Base-by-base conservation (phyloP, 2,797 vertebrate genomes). In the Coluber constrictor region DNA sequence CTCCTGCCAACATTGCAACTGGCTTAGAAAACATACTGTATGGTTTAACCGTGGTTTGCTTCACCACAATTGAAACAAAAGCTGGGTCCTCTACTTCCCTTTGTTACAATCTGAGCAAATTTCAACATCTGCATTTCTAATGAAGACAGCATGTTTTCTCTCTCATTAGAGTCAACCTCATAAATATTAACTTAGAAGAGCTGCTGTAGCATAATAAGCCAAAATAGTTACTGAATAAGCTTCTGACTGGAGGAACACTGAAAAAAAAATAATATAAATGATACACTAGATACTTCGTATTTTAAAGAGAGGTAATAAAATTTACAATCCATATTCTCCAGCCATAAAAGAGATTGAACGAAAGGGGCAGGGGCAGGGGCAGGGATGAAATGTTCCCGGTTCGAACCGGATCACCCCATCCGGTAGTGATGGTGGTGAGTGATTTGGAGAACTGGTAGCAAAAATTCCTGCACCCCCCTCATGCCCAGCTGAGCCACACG, bases 231-330 rank as follows among this genome's bases (percentile, higher is more conserved):
- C 51, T 56, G 32, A 90, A 87, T 61, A 66, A 47, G 23, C 61
- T 60, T 60, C 15, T 59, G 29, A n/a, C 23, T 88, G 86, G 43
- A 88, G 27, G 54, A 60, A 23, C 54, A 23, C 32, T 18, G 27
- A 54, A 56, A 57, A n/a, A n/a, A 87, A 37, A 60, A 56, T 1
- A 51, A 47, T 90, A 89, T 87, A 90, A 90, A 87, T 13, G 37
- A 87, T 87, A 87, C 32, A 70, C 87, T 59, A 27, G 90, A 23
- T 63, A 54, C 25, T 59, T 20, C 10, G 23, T 51, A 66, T 51
- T 90, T 87, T 87, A 90, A 60, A 93, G 89, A 2, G 59, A 43
- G 27, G 0, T 61, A 91, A 91, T 91, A 66, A 93, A 91, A 93
- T 88, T 90, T 79, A 93, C 51, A 90, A 66, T 74, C 55, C 18